Percentiles rank a stretch among this genome's conserved stretches.
Evolutionary conservation across 2,113 vertebrate species (phyloP).

Genomic region (Ophthalmolycus amberensis): DNA sequence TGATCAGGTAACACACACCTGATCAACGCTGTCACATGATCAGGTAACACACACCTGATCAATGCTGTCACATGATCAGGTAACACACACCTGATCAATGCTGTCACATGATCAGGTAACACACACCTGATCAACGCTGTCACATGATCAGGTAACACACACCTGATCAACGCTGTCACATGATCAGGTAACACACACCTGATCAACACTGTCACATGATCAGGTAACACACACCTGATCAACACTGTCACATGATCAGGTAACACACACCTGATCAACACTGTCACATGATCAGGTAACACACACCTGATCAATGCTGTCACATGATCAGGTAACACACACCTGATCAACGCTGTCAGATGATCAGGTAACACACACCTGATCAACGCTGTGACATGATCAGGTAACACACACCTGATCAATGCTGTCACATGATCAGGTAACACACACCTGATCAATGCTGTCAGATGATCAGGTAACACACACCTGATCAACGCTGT

Average conservation of each 20-base stretch:
- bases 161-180: neutral
- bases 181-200: no score
- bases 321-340: no score
- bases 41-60: constrained; percentile 85
- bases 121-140: no score
- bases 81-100: neutral
- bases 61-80: no score
- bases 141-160: constrained; percentile 84
- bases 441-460: no score
- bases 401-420: neutral
- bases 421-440: no score
- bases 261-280: constrained; percentile 58
- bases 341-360: no score
- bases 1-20: no score
- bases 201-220: neutral
- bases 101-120: no score
- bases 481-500: neutral
- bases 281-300: no score
- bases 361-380: constrained; percentile 85
- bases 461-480: constrained; percentile 84
- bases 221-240: no score
- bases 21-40: no score
- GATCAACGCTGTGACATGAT: neutral
- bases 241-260: constrained; percentile 80
- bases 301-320: neutral